Base-by-base conservation (phyloP, 2,888 invertebrate species). In the Lacanobia wlatinum region DNA sequence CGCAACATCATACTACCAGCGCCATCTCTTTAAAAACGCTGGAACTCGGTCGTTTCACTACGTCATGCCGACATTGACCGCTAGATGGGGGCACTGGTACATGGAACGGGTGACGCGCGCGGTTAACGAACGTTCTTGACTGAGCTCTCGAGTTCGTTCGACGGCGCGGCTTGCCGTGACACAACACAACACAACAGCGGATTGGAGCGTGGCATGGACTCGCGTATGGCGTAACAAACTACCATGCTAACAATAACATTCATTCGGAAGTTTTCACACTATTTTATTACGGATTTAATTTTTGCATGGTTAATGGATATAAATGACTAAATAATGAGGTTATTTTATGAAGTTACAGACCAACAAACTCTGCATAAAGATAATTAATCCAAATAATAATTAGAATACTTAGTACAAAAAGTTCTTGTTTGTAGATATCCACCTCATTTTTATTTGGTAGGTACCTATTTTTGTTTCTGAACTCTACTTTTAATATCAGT, bases 71-170 rank as follows among this genome's bases (percentile, higher is more conserved):
- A 95, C 95, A 95, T 96, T 96, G 96, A 96, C 95, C 96, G 96
- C 93, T 92, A 96, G 96, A 92, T 95, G 96, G 96, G 91, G 92
- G 91, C 91, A 95, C 90, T 92, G 83, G 93, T 93, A 91, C 93
- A 91, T 75, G 88, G 87, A 86, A 81, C 87, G 85, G 89, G 89
- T 94, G 93, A 93, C 92, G 93, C 89, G 87, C 90, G 92, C 94
- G 96, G 96, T 96, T 94, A 96, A 96, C 91, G 96, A 96, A 96
- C 96, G 96, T 95, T 94, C 96, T 96, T 96, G 96, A 96, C 96
- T 95, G 94, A 90, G 89, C 90, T 88, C 88, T 88, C 88, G 94
- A 94, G 95, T 96, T 95, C 95, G 93, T 93, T 93, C 92, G 93
- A 87, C 87, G 88, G 83, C 86, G 86, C 88, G 90, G 76, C 64